Conservation (phyloP, 2,113 vertebrate species). For the Budorcas taxicolor region DNA sequence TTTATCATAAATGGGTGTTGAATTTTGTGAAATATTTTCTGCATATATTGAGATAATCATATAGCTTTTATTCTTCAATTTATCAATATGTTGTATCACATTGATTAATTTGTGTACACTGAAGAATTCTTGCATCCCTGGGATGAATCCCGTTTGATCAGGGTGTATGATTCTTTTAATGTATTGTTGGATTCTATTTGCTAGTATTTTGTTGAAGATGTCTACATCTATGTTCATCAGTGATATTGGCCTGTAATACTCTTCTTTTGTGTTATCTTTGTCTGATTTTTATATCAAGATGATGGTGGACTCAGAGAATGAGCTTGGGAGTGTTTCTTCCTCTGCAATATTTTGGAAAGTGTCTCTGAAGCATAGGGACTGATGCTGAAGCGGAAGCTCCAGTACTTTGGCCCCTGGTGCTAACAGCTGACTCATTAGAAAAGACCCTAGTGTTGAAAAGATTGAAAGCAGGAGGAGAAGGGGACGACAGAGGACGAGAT, state of each 20-base stretch:
- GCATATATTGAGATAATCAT: not conserved
- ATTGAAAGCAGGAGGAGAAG: not conserved
- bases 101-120: not conserved
- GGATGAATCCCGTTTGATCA: not conserved
- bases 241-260: not conserved
- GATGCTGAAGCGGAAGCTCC: not conserved
- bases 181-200: not conserved
- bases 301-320: not conserved
- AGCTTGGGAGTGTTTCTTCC: not conserved
- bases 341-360: not conserved
- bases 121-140: not conserved
- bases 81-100: not conserved
- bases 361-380: not conserved
- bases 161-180: not conserved
- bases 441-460: not conserved
- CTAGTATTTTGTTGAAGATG: not conserved
- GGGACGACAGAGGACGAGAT: not conserved
- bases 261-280: not conserved
- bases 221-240: not conserved
- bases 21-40: not conserved
- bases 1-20: not conserved
- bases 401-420: not conserved
- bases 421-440: not conserved
- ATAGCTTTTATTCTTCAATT: not conserved
- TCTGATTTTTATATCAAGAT: not conserved